Conservation (phyloP, 2,797 vertebrate genomes). For the Emydoidea blandingii region DNA sequence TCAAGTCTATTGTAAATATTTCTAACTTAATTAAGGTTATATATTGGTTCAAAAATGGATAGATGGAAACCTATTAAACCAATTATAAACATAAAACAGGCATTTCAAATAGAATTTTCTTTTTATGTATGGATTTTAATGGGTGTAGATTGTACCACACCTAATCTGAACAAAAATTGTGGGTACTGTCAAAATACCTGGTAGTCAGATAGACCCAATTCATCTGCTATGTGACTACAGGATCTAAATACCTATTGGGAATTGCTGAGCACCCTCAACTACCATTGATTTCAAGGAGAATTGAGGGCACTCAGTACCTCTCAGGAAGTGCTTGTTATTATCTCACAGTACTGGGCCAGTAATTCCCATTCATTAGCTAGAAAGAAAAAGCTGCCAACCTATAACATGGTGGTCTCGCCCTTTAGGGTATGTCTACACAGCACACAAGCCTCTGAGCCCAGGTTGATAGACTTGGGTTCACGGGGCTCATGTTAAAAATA, state of each 20-base stretch:
- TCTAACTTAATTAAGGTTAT: not conserved
- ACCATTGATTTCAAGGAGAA: not conserved
- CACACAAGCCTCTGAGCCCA: too few relatives aligned
- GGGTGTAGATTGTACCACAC: not conserved
- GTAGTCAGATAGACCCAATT: not conserved
- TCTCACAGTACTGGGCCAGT: not conserved
- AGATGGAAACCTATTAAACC: not conserved
- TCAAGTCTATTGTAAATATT: not conserved
- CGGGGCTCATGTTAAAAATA: too few relatives aligned
- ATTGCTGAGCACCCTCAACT: not conserved
- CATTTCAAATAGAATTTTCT: not conserved
- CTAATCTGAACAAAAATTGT: not conserved
- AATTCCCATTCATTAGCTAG: not conserved
- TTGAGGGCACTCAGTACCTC: not conserved
- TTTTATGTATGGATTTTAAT: rapidly evolving
- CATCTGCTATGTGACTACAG: not conserved
- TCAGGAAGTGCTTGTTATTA: not conserved
- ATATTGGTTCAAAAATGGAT: not conserved
- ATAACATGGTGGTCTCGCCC: too few relatives aligned
- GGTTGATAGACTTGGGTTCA: too few relatives aligned
- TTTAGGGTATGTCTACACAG: too few relatives aligned
- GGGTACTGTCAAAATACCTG: not conserved
- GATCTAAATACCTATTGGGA: not conserved
- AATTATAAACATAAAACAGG: not conserved
- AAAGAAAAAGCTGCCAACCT: not conserved